Evolutionary conservation across 2,113 vertebrate species (phyloP).

Genomic region (Phalacrocorax pelagicus): DNA sequence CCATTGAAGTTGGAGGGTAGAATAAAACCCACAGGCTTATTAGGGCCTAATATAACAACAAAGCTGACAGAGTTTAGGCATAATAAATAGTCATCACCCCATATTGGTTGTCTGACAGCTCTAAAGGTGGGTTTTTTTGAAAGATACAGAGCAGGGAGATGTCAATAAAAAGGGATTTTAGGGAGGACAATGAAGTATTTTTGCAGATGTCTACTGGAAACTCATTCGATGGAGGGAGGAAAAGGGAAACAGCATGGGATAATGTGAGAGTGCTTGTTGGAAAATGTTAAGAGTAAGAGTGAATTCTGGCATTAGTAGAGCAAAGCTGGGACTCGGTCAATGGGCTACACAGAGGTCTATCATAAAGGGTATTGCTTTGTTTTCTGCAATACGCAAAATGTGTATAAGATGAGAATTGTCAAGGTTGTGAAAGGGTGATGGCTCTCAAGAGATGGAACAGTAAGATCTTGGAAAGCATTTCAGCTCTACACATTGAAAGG

Average conservation of each 20-base stretch:
- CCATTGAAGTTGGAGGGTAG: background rate
- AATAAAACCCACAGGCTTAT: background rate
- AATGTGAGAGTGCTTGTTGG: background rate
- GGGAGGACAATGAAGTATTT: background rate
- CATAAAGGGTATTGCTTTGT: background rate
- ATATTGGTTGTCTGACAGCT: background rate
- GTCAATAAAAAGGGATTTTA: slow-evolving; percentile 4
- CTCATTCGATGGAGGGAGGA: background rate
- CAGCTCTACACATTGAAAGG: background rate
- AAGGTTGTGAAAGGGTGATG: background rate
- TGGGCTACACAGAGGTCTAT: background rate
- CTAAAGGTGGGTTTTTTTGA: background rate
- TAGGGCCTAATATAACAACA: background rate
- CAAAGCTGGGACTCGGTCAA: background rate
- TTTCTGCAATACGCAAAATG: background rate
- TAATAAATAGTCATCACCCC: background rate
- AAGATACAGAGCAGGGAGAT: background rate
- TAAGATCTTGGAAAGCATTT: background rate
- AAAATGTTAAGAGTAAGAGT: background rate
- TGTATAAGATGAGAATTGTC: background rate
- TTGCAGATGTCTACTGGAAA: slow-evolving; percentile 43
- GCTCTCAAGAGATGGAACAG: background rate
- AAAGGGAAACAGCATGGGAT: background rate
- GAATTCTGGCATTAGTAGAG: background rate
- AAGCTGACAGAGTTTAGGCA: background rate